Evolutionary conservation across 2,797 vertebrate species (phyloP).

Genomic region (Buceros bicornis): DNA sequence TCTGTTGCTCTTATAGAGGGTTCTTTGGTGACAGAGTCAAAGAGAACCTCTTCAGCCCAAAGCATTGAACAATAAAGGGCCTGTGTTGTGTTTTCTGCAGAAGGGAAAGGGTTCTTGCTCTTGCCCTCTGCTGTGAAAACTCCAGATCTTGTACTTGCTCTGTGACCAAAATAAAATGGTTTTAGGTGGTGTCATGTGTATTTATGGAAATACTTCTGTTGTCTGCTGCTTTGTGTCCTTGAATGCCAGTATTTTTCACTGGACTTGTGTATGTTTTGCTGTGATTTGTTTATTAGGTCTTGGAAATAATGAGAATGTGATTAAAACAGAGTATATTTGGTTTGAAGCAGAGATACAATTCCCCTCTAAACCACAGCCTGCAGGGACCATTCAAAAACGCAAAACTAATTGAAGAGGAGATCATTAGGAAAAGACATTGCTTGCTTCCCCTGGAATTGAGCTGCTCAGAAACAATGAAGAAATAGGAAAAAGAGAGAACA

Average conservation of each 20-base stretch:
- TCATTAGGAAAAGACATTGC: neutral
- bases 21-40: neutral
- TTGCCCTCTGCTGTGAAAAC: neutral
- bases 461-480: neutral
- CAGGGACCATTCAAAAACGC: neutral
- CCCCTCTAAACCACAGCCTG: neutral
- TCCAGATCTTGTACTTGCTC: neutral
- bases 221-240: neutral
- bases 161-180: neutral
- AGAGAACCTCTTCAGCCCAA: neutral
- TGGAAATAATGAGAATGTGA: neutral
- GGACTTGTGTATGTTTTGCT: neutral
- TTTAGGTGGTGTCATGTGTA: neutral
- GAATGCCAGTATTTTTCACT: neutral
- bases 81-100: fast-evolving
- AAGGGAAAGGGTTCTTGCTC: neutral
- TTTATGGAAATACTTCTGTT: neutral
- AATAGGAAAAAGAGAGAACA: neutral
- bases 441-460: neutral
- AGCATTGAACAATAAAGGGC: neutral
- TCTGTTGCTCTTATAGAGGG: neutral
- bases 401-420: neutral
- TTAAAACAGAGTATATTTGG: neutral
- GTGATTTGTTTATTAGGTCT: neutral
- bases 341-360: neutral